Evolutionary conservation across 2,797 vertebrate genomes (phyloP).

Genomic region (Hozukius guyotensis): DNA sequence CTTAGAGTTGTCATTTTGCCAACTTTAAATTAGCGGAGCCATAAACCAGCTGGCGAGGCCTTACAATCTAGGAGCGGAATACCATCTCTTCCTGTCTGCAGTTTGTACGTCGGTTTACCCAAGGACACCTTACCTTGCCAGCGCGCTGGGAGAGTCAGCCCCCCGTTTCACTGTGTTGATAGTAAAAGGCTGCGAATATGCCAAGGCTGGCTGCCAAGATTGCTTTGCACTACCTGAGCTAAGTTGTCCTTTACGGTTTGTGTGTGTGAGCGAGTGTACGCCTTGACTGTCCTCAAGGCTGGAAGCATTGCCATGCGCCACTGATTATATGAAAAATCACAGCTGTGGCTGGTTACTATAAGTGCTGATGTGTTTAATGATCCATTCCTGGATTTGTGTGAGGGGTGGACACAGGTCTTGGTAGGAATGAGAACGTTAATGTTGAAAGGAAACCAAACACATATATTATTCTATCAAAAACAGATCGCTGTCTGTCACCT

Average conservation of each 20-base stretch:
- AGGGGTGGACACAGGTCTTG: constrained; percentile 51
- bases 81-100: constrained; percentile 34
- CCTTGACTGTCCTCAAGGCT: constrained; percentile 64
- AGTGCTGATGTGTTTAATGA: constrained; percentile 73
- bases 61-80: constrained; percentile 42
- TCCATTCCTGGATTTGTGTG: constrained; percentile 60
- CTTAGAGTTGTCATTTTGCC: constrained; percentile 57
- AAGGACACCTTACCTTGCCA: constrained; percentile 73
- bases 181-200: constrained; percentile 68
- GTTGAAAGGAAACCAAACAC: constrained; percentile 48
- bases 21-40: constrained; percentile 58
- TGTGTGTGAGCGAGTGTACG: constrained; percentile 44
- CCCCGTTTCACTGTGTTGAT: constrained; percentile 69
- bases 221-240: constrained; percentile 78
- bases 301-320: constrained; percentile 67
- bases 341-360: constrained; percentile 66
- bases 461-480: constrained; percentile 57
- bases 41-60: constrained; percentile 64
- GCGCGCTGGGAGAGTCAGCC: constrained; percentile 50
- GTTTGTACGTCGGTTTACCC: constrained; percentile 54
- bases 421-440: constrained; percentile 43
- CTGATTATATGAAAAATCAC: constrained; percentile 73
- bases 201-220: constrained; percentile 73
- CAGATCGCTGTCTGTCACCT: constrained; percentile 22
- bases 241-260: constrained; percentile 73